A percentile compares a stretch with the other conserved stretches of the same genome.
Conservation (phyloP, 2,113 vertebrate genomes). For the Motacilla alba region DNA sequence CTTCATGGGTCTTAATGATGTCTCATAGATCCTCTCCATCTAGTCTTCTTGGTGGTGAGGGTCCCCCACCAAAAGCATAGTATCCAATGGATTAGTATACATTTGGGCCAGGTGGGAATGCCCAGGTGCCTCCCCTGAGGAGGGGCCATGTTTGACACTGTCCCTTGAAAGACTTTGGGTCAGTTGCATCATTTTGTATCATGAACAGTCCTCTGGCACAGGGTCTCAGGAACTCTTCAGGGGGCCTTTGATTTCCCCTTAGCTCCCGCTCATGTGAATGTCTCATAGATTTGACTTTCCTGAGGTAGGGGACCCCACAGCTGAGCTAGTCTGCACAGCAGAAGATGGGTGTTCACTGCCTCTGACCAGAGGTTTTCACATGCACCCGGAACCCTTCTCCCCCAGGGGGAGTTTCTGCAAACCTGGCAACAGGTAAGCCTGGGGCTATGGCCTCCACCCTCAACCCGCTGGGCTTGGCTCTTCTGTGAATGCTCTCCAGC, state of each 20-base stretch:
- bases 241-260: not conserved
- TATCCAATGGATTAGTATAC: not conserved
- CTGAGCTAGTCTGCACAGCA: fast-evolving
- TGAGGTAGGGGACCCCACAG: not conserved
- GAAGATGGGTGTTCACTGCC: not conserved
- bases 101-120: not conserved
- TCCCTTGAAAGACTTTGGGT: not conserved
- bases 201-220: not conserved
- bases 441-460: not conserved
- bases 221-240: not conserved
- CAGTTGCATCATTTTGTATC: not conserved
- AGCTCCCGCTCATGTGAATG: not conserved
- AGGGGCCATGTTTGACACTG: not conserved
- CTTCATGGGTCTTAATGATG: not conserved
- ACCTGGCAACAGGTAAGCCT: not conserved
- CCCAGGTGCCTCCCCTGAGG: not conserved
- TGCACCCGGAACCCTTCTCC: not conserved
- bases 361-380: not conserved
- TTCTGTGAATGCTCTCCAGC: not conserved
- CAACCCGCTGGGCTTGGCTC: not conserved
- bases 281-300: not conserved
- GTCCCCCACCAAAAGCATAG: not conserved
- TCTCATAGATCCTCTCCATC: not conserved
- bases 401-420: not conserved
- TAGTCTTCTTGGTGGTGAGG: not conserved